These are phyloP conservation scores for Acanthaster planci DNA, from an alignment of 35 echinoderm and acorn worm genomes.

Conservation along the genomic window DNA sequence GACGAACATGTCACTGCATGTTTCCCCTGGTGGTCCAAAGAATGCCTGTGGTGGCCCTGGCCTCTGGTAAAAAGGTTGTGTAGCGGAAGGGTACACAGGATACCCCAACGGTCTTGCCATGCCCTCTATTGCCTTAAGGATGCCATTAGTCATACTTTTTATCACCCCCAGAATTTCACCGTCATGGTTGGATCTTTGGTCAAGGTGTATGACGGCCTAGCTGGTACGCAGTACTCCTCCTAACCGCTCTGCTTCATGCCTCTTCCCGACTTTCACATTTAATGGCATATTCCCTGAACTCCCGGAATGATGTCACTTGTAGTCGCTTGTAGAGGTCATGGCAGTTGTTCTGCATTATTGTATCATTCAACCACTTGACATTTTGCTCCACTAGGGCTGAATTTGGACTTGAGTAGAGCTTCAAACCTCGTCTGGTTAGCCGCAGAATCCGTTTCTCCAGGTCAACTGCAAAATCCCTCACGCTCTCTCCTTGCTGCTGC, in stretches of 20 bases:
- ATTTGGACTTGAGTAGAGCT: neutral
- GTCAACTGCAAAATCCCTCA: neutral
- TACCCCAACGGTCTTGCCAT: neutral
- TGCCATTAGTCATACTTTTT: neutral
- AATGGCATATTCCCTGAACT: neutral
- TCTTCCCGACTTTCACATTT: neutral
- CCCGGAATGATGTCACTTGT: neutral
- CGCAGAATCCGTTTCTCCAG: neutral
- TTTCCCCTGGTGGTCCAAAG: too few relatives aligned
- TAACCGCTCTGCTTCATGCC: neutral
- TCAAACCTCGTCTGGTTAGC: neutral
- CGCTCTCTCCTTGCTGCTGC: neutral
- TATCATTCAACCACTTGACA: neutral
- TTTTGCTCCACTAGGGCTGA: neutral
- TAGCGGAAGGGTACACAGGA: too few relatives aligned
- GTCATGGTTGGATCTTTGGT: neutral
- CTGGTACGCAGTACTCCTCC: neutral
- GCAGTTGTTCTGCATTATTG: too few relatives aligned
- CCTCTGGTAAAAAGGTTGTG: too few relatives aligned
- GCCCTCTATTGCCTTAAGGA: neutral
- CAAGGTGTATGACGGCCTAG: neutral
- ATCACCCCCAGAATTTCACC: neutral
- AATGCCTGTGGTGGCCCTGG: too few relatives aligned
- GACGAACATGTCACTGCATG: too few relatives aligned
- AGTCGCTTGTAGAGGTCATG: neutral